These are phyloP conservation scores for Aldabrachelys gigantea DNA, from an alignment of 2,113 vertebrate genomes.

Conservation along the genomic window DNA sequence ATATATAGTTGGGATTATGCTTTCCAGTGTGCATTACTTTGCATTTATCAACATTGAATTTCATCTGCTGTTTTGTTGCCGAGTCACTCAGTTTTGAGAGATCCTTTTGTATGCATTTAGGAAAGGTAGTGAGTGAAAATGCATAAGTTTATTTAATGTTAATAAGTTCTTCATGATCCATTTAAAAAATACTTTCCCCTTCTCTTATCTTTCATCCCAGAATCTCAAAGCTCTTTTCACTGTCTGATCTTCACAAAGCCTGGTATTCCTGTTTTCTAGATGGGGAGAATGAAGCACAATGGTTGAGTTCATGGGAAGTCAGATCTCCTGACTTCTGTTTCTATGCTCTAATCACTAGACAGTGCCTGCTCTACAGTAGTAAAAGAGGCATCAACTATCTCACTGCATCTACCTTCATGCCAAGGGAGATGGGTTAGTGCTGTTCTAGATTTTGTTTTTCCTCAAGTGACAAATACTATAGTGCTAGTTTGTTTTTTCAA, in stretches of 20 bases:
- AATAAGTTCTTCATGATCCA: background rate
- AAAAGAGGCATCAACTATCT: background rate
- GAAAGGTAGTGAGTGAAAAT: background rate
- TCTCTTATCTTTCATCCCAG: background rate
- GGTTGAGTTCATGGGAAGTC: slow-evolving; percentile 19
- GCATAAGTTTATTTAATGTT: rapidly evolving
- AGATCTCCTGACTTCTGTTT: background rate
- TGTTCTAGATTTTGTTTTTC: background rate
- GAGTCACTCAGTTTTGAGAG: too few species aligned
- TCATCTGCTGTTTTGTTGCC: too few species aligned
- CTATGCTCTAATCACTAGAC: background rate
- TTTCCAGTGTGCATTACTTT: too few species aligned
- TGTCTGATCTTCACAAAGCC: background rate
- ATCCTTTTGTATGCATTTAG: background rate
- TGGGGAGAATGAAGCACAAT: background rate
- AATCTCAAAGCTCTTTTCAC: background rate
- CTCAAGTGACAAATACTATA: background rate
- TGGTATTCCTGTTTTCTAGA: background rate
- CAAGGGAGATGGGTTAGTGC: background rate
- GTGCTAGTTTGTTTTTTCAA: background rate
- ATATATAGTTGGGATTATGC: too few species aligned
- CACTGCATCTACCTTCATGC: background rate
- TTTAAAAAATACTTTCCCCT: background rate
- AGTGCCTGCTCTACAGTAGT: background rate
- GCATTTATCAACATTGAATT: too few species aligned